Base-by-base conservation (phyloP, 2,888 invertebrate species). In the Labia minor region DNA sequence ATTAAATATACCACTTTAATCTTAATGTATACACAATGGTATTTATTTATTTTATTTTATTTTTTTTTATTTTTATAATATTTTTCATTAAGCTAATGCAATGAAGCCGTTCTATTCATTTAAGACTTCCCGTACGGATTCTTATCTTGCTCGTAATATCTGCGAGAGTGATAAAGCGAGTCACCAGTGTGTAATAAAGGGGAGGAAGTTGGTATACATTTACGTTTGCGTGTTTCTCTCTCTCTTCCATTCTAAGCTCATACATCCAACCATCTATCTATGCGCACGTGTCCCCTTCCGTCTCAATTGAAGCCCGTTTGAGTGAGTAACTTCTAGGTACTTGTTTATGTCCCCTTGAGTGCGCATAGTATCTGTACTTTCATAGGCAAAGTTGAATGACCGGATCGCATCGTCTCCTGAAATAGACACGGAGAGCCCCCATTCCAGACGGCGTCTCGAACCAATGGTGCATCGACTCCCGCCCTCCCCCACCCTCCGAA, bases 301-400 rank as follows among this genome's bases (percentile, higher is more conserved):
- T 49, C 49, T 49, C 49, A 49, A 49, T 49, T 49, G 49, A 49
- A 49, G 49, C 3, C 16, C 14, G 49, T 11, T 49, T 49, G 49
- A 49, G 49, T 49, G 49, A 49, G 49, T 49, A 26, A 26, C 4
- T 26, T 26, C 26, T 49, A n/a, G 49, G 49, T 49, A 16, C 26
- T 49, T 49, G 49, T 49, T 49, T 49, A 49, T 49, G 49, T 49
- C 49, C 49, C 49, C 49, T 49, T 14, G 16, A 49, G 49, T 33
- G 33, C 11, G n/a, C n/a, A 6, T 33, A 33, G 6, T 49, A 49
- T 49, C 8, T 49, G 49, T 49, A 49, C 49, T 8, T 49, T 8
- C 49, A 49, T 49, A 49, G 49, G 16, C 49, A 49, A 49, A 49
- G 49, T 49, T 49, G 49, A 49, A 49, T 49, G 49, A 49, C 49